A percentile compares a stretch with the other conserved stretches of the same genome.
These are phyloP conservation scores for Collichthys lucidus DNA, from an alignment of 2,113 vertebrate species.

Conservation along the genomic window DNA sequence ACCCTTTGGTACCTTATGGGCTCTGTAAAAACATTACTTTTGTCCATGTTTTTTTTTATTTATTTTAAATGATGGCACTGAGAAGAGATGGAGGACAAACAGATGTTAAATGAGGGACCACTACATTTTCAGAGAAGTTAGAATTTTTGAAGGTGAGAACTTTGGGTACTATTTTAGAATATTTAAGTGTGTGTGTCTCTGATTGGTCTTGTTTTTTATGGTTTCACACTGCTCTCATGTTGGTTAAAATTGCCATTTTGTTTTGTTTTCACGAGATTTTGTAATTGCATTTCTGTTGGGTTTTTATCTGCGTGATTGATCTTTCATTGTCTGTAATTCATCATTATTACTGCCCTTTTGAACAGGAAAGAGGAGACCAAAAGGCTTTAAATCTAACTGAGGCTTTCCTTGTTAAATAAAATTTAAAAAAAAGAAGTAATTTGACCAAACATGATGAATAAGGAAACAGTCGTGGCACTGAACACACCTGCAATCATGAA, in stretches of 20 bases:
- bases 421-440: not conserved
- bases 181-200: not conserved
- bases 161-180: no score
- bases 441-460: not conserved
- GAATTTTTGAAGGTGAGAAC: no score
- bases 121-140: not conserved
- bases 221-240: not conserved
- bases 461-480: not conserved
- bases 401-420: not conserved
- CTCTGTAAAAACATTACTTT: not conserved
- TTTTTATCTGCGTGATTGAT: not conserved
- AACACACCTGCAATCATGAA: slow-evolving; percentile 88
- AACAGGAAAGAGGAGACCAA: no score
- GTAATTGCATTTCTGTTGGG: not conserved
- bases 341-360: not conserved
- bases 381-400: no score
- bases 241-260: not conserved
- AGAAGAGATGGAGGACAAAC: not conserved
- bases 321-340: not conserved
- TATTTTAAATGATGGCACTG: not conserved
- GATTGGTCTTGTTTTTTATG: not conserved
- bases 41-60: not conserved
- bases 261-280: not conserved
- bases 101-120: not conserved
- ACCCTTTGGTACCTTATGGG: no score